Conservation (phyloP, 2,888 invertebrate genomes). For the Cerastis leucographa region DNA sequence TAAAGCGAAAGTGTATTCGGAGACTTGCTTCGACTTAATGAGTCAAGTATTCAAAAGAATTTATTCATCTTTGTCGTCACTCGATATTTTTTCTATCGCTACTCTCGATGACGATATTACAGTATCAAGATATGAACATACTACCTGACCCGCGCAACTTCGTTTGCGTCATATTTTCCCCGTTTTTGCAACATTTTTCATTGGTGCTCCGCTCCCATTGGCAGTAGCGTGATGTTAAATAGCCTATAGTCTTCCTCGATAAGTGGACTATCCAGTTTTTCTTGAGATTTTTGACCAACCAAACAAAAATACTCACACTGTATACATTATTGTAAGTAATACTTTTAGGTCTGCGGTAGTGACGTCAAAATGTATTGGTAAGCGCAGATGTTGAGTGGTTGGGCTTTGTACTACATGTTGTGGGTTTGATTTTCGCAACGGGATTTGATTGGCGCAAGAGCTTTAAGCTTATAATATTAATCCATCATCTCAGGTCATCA, state of each 20-base stretch:
- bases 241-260: too few species aligned
- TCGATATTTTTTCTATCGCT: background rate
- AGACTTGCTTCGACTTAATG: constrained; percentile 26
- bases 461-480: background rate
- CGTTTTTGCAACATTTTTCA: too few species aligned
- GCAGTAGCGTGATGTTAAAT: too few species aligned
- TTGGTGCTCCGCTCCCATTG: too few species aligned
- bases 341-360: background rate
- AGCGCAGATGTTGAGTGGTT: background rate
- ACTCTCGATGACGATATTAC: background rate
- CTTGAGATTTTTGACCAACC: too few species aligned
- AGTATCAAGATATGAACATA: background rate
- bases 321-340: too few species aligned
- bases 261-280: too few species aligned
- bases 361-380: background rate
- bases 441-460: background rate
- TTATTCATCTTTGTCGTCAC: constrained; percentile 40
- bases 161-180: too few species aligned
- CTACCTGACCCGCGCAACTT: too few species aligned
- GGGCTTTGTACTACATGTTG: background rate
- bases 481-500: too few species aligned
- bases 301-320: background rate
- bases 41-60: constrained; percentile 20
- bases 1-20: constrained; percentile 45
- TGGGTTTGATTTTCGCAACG: background rate